Base-by-base conservation (phyloP, 2,888 invertebrate genomes). In the Molanna angustata region DNA sequence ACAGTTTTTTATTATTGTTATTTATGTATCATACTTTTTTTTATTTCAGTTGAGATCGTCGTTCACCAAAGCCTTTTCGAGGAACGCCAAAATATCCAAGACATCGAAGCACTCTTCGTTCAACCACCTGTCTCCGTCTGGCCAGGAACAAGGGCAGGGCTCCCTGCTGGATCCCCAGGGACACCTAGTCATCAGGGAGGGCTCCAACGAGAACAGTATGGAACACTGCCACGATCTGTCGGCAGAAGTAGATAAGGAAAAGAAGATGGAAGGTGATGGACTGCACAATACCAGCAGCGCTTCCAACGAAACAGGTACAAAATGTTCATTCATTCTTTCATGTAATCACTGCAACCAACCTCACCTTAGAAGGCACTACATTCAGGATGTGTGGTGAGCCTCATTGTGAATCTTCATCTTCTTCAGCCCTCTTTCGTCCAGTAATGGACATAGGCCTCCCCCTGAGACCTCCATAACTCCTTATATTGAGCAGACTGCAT, bases 61-160 rank as follows among this genome's bases (percentile, higher is more conserved):
- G 27, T 96, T 99, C 73, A 95, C 94, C 62, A 96, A 97, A 74
- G 98, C 97, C 16, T 98, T 98, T 74, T 93, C 93, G 14, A 80
- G 91, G 60, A 87, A 86, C 70, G 86, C 86, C 55, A 86, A 86
- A 77, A 86, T 87, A 68, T 79, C 88, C 61, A 85, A 88, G 77
- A 83, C 83, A 44, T 82, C 77, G 47, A 78, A 78, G 64, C 77
- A 78, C 61, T 71, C 77, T 16, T 76, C 76, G 62, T 75, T 82
- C 7, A 19, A 20, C 4, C n/a, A 41, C 4, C 45, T 50, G 7
- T 50, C 50, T 13, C 27, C 45, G 17, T 31, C 35, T 17, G n/a
- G n/a, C n/a, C n/a, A n/a, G n/a, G n/a, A 47, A 22, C 52, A 75
- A 75, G n/a, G n/a, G n/a, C n/a, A n/a, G n/a, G 61, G 76, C 75